A percentile compares a stretch with the other conserved stretches of the same genome.
These are phyloP conservation scores for Megatriorchis doriae DNA, from an alignment of 2,113 vertebrate species.

Conservation along the genomic window DNA sequence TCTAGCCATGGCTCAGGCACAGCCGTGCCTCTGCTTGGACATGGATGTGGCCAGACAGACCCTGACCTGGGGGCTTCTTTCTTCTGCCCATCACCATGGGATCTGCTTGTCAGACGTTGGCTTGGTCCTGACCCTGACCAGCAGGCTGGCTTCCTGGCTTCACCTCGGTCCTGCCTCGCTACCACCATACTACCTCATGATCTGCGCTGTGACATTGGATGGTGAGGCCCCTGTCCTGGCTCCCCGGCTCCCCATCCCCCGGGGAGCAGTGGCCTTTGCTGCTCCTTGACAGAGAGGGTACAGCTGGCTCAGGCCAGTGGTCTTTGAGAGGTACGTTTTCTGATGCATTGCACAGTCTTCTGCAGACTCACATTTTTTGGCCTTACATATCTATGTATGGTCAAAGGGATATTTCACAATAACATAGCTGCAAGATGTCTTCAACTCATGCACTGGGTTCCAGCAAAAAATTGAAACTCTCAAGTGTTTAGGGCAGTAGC, in stretches of 20 bases:
- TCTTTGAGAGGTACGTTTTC: background rate
- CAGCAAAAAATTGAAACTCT: background rate
- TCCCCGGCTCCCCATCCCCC: rapidly evolving
- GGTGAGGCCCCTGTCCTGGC: background rate
- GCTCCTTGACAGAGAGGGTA: background rate
- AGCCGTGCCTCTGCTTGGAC: background rate
- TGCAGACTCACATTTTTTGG: background rate
- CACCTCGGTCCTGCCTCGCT: rapidly evolving
- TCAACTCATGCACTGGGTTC: background rate
- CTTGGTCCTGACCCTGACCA: background rate
- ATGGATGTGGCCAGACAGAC: background rate
- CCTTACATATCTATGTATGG: background rate
- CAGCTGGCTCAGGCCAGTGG: background rate
- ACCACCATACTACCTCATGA: rapidly evolving
- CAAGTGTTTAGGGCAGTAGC: background rate
- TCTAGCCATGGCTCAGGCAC: background rate
- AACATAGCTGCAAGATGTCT: background rate
- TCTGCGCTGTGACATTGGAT: background rate
- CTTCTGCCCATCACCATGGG: background rate
- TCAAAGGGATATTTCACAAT: background rate
- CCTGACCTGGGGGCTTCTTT: background rate
- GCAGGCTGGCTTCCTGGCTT: background rate
- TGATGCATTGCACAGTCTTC: background rate
- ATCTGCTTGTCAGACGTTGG: background rate
- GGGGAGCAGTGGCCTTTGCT: background rate